phyloP scores from a whole-genome alignment of 2,888 invertebrate genomes.

The Agrotis segetum region DNA sequence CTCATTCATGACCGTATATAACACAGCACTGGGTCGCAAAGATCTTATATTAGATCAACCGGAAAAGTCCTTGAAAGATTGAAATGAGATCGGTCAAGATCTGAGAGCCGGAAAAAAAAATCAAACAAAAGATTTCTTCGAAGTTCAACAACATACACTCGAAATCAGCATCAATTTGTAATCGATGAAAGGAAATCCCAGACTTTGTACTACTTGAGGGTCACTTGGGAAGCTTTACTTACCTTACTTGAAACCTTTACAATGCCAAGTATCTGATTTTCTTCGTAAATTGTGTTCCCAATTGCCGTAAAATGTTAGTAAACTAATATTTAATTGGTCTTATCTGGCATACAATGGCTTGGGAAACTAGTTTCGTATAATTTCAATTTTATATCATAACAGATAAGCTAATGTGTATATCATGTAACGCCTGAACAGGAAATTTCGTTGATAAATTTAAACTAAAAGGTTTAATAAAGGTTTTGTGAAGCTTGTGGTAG shows the following conservation, averaged over 20 bases:
- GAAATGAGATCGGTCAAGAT: conserved; percentile 22
- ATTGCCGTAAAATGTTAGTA: conserved; percentile 65
- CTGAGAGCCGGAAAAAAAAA: conserved; percentile 2
- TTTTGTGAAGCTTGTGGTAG: conserved; percentile 62
- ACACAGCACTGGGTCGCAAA: not conserved
- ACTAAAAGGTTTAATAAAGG: conserved; percentile 64
- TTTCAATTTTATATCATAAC: conserved; percentile 73
- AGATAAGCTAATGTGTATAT: conserved; percentile 72
- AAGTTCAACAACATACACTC: conserved; percentile 29
- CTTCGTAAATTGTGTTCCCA: conserved; percentile 62
- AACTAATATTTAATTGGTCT: conserved; percentile 69
- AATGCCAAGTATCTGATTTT: conserved; percentile 67
- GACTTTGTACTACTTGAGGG: conserved; percentile 43
- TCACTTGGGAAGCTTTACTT: conserved; percentile 41
- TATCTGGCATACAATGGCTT: conserved; percentile 67
- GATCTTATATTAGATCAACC: not conserved
- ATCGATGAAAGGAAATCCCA: conserved; percentile 43
- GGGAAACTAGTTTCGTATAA: conserved; percentile 68
- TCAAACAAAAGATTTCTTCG: conserved; percentile 24
- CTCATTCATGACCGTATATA: not conserved
- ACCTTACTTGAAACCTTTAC: conserved; percentile 49
- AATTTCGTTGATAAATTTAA: conserved; percentile 63
- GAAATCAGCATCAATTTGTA: conserved; percentile 52
- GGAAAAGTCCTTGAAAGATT: not conserved
- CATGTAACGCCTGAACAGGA: conserved; percentile 60